phyloP scores from a whole-genome alignment of 2,113 vertebrate genomes.

The Pionites leucogaster region DNA sequence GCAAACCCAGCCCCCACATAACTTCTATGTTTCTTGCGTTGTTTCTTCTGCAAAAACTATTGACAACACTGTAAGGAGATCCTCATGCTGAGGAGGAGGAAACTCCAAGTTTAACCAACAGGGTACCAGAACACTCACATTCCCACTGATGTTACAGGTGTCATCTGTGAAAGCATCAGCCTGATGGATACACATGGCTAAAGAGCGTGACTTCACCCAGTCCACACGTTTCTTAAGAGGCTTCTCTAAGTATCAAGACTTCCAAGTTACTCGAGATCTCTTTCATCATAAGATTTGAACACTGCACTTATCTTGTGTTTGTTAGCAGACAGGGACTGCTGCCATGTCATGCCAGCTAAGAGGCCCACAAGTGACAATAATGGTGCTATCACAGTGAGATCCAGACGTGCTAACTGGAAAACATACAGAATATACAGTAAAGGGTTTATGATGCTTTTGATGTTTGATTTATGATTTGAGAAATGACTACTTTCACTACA shows the following conservation, averaged over 20 bases:
- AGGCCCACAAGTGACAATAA: neutral
- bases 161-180: neutral
- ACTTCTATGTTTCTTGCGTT: neutral
- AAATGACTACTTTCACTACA: neutral
- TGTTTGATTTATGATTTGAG: neutral
- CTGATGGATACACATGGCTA: too few relatives aligned
- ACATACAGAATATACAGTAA: neutral
- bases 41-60: neutral
- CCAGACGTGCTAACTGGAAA: neutral
- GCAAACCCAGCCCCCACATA: neutral
- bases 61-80: neutral
- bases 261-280: fast-evolving
- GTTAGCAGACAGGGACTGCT: neutral
- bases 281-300: neutral
- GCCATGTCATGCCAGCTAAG: neutral
- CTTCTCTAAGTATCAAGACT: neutral
- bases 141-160: fast-evolving
- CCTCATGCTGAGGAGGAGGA: neutral
- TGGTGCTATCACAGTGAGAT: fast-evolving
- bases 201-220: fast-evolving
- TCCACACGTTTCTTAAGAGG: neutral
- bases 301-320: neutral
- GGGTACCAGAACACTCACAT: neutral
- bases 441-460: fast-evolving
- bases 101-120: neutral